Evolutionary conservation across 1,140 invertebrate genomes (phyloP), one percentile per base, ranked within the genome.

Genomic region (Anthonomus grandis): DNA sequence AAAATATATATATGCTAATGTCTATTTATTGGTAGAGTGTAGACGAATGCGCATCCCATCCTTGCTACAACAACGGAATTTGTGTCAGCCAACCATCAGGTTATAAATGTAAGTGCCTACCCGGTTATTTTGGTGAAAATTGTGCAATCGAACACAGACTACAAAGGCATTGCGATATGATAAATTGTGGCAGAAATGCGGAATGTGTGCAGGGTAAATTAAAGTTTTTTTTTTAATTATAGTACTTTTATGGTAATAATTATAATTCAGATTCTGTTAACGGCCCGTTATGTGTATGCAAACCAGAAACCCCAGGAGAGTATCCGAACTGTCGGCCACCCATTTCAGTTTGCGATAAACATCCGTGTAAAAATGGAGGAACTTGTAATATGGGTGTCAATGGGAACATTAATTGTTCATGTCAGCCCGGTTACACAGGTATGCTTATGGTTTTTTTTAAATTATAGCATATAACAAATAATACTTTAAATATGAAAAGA

Each of bases 351-450:
- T 90, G 87, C 66, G 65, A 65, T 4, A 76, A 69, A 49, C 77
- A 74, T 51, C 83, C 85, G 3, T 87, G 86, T 64, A 64, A 68
- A 22, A 84, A 87, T 64, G 82, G 81, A 1, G 84, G 80, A 31
- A 80, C 77, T 63, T 87, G 82, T 71, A 75, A 62, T 23, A 48
- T 38, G 69, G n/a, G n/a, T n/a, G 68, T 48, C 59, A 63, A 59
- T 63, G 83, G 87, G 66, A 74, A 73, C 47, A 83, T 81, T 70
- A 81, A 83, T 59, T 91, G 89, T 71, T 74, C 78, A 13, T 93
- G 89, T 70, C 74, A 79, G 0, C 74, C 83, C 4, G 86, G 85
- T 8, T 92, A 84, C 77, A 79, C 76, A 74, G 84, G 84, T 86
- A 77, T 70, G 3, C 44, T 53, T 50, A n/a, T n/a, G n/a, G n/a